Evolutionary conservation across 2,113 vertebrate genomes (phyloP).

Genomic region (Sorex fumeus): DNA sequence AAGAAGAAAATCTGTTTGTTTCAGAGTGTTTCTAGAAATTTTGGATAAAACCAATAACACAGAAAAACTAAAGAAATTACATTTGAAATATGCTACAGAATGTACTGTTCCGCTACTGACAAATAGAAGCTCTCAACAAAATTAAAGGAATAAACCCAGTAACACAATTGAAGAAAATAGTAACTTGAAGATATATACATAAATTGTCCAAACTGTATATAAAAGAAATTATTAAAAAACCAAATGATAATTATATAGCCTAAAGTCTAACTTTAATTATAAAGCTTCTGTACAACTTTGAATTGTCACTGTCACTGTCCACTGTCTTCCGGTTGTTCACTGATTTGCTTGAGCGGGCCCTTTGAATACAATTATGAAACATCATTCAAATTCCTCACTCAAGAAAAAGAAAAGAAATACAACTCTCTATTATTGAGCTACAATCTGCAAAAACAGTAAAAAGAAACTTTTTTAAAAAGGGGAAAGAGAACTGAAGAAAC

Average conservation of each 20-base stretch:
- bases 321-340: too few relatives aligned
- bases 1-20: conserved; percentile 4
- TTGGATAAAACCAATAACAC: background rate
- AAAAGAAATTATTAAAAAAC: conserved; percentile 6
- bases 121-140: conserved; percentile 21
- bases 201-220: conserved; percentile 5
- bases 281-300: background rate
- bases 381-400: background rate
- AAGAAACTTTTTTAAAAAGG: background rate
- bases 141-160: background rate
- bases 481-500: background rate
- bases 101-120: background rate
- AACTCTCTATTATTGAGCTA: background rate
- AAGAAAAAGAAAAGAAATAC: background rate
- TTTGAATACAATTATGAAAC: conserved; percentile 13
- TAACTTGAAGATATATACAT: background rate
- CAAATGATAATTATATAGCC: background rate
- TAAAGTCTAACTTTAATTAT: conserved; percentile 22
- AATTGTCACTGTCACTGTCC: background rate
- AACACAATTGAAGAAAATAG: background rate
- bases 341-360: too few relatives aligned
- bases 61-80: background rate
- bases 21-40: background rate
- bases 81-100: conserved; percentile 13
- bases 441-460: background rate